Conservation (phyloP, 1,140 invertebrate species). For the Leptinotarsa undecemlineata region DNA sequence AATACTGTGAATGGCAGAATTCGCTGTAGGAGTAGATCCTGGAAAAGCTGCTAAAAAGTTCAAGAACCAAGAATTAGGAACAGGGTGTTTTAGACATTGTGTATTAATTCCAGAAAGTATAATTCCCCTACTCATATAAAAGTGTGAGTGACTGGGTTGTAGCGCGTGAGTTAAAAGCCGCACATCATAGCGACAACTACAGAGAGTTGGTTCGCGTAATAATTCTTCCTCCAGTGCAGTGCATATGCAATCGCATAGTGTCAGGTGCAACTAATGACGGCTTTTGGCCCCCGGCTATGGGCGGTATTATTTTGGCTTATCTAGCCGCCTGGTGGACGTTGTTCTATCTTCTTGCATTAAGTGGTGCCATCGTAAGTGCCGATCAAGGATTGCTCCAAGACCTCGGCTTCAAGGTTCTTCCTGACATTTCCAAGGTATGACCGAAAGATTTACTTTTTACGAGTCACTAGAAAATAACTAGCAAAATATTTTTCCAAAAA, state of each 20-base stretch:
- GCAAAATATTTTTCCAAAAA: too few relatives aligned
- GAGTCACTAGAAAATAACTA: too few relatives aligned
- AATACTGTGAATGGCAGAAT: neutral
- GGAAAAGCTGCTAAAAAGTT: neutral
- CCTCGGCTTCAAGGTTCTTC: constrained; percentile 41
- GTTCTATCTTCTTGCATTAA: neutral
- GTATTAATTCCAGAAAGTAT: constrained; percentile 3
- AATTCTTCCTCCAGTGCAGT: constrained; percentile 2
- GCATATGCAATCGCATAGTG: constrained; percentile 11
- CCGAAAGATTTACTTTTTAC: too few relatives aligned
- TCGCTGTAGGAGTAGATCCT: neutral
- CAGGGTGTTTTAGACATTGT: neutral
- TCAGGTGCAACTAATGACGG: neutral
- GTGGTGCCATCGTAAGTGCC: constrained; percentile 10
- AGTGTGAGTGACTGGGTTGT: constrained; percentile 14
- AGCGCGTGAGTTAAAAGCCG: constrained; percentile 13
- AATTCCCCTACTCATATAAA: constrained; percentile 16
- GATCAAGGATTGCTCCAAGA: constrained; percentile 39
- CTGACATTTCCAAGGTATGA: constrained; percentile 46
- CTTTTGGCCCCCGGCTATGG: constrained; percentile 1
- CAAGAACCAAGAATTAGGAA: neutral
- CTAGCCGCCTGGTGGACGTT: constrained; percentile 2
- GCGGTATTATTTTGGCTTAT: constrained; percentile 11
- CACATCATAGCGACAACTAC: neutral
- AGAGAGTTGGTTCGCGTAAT: constrained; percentile 2